Base-by-base conservation (phyloP, 2,888 invertebrate species). In the Herminia tarsipennalis region DNA sequence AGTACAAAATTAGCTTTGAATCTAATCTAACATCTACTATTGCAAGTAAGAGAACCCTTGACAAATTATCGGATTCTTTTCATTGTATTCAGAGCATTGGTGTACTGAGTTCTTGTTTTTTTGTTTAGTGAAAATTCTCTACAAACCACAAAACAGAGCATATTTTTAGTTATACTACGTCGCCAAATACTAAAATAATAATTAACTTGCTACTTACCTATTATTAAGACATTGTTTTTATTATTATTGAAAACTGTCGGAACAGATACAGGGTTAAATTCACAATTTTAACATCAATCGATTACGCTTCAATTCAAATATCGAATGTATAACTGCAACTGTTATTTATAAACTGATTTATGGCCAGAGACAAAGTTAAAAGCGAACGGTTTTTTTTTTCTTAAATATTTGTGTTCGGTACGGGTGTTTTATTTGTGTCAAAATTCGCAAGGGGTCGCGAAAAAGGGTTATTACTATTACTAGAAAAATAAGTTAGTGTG, bases 391-490 rank as follows among this genome's bases (percentile, higher is more conserved):
- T 61, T 47, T 77, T 83, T 81, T 85, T 86, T 84, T 86, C 77
- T 86, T 76, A 76, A 86, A 88, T 90, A 90, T 91, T 90, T 91
- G 89, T 88, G 78, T 85, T 85, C 51, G 58, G 69, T 81, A 84
- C 89, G 91, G 90, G 88, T 89, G 90, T 90, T 90, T 88, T 91
- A 87, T 90, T 90, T 89, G 88, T 83, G 83, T 81, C 85, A 73
- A 85, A 85, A 87, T 84, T 86, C 80, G 89, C 89, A 86, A 88
- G 88, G 65, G 91, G 90, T 87, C 76, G 70, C 76, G 80, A 77
- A 76, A 86, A 91, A 88, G 87, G 91, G 89, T 84, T 88, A 88
- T 89, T 88, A 87, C 76, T 89, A 86, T 88, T 90, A 90, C 75
- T 81, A 81, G 77, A 78, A 85, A 79, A 81, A 73, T 79, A 78